A percentile compares a stretch with the other conserved stretches of the same genome.
Evolutionary conservation across 2,888 invertebrate genomes (phyloP).

Genomic region (Caradrina clavipalpis): DNA sequence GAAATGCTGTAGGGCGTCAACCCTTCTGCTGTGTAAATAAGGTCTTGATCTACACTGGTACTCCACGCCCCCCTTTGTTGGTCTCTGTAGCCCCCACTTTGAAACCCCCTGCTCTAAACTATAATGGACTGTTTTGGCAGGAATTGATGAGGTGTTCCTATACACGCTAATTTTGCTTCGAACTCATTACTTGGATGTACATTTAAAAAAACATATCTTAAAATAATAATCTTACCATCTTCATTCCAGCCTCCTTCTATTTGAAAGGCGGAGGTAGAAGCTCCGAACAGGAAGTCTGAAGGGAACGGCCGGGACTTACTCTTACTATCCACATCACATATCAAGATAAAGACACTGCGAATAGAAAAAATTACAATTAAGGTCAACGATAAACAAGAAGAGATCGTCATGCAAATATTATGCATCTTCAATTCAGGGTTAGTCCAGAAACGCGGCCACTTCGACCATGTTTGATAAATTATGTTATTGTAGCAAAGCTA

Average conservation of each 20-base stretch:
- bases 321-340: slow-evolving; percentile 60
- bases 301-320: slow-evolving; percentile 75
- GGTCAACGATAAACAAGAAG: not conserved
- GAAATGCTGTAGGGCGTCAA: too few relatives aligned
- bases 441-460: too few relatives aligned
- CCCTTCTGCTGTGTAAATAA: too few relatives aligned
- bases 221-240: slow-evolving; percentile 81
- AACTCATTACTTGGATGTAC: not conserved
- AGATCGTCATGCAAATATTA: too few relatives aligned
- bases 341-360: slow-evolving; percentile 64
- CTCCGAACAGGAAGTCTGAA: slow-evolving; percentile 77
- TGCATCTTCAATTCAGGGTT: too few relatives aligned
- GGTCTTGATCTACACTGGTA: too few relatives aligned
- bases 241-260: slow-evolving; percentile 91
- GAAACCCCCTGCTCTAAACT: not conserved
- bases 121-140: not conserved
- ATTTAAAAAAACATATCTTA: not conserved
- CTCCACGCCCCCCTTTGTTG: too few relatives aligned
- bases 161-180: not conserved
- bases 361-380: slow-evolving; percentile 23
- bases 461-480: too few relatives aligned
- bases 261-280: slow-evolving; percentile 89
- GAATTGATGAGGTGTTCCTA: not conserved
- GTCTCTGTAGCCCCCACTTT: too few relatives aligned
- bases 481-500: too few relatives aligned